Conservation (phyloP, 2,113 vertebrate species). For the Petroica traversi region DNA sequence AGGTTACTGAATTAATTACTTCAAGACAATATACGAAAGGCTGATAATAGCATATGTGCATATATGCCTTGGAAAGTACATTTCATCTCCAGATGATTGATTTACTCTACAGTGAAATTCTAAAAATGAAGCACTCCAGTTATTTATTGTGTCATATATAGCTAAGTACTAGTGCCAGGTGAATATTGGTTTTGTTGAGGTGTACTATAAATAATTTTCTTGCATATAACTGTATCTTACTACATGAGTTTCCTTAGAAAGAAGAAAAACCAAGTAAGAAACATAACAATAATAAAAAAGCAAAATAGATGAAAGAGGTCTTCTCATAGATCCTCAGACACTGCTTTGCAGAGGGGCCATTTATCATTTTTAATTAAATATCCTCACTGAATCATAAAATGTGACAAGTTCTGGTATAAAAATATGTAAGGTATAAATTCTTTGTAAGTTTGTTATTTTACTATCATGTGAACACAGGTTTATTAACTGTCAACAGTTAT, state of each 20-base stretch:
- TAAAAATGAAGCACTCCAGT: background rate
- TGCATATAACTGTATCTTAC: background rate
- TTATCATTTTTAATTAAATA: conserved; percentile 25
- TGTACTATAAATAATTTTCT: background rate
- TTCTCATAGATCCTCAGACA: background rate
- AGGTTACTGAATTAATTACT: background rate
- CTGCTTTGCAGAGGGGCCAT: background rate
- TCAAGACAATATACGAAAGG: background rate
- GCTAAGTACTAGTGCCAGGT: background rate
- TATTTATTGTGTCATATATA: background rate
- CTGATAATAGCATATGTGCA: background rate
- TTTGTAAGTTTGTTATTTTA: background rate
- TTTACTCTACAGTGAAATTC: background rate
- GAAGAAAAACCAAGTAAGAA: background rate
- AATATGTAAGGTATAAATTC: background rate
- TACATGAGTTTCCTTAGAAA: background rate
- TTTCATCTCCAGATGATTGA: background rate
- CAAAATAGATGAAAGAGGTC: background rate
- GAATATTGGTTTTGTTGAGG: background rate
- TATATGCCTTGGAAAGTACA: background rate
- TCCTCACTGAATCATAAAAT: background rate
- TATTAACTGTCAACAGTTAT: conserved; percentile 41
- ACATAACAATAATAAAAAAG: background rate
- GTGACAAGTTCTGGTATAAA: background rate
- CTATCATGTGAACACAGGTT: background rate